Evolutionary conservation across 2,797 vertebrate species (phyloP).

Genomic region (Kryptopterus vitreolus): DNA sequence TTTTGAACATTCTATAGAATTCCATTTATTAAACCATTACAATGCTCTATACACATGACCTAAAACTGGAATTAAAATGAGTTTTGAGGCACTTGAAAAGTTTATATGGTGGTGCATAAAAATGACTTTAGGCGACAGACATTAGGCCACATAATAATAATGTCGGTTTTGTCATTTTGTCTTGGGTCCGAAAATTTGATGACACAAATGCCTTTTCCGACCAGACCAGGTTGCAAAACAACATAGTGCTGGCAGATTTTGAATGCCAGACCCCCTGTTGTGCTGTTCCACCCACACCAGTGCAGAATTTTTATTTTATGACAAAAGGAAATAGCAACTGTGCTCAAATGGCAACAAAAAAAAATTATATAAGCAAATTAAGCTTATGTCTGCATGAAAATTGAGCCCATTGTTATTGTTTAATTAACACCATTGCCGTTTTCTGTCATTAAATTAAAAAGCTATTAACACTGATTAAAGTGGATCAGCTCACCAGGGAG

Average conservation of each 20-base stretch:
- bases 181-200: neutral
- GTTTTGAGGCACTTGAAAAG: neutral
- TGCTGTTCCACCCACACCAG: neutral
- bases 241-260: conserved; percentile 16
- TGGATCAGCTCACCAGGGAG: conserved; percentile 23
- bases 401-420: conserved; percentile 31
- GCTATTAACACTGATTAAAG: conserved; percentile 45
- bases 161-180: neutral
- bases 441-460: conserved; percentile 42
- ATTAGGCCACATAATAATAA: neutral
- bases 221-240: neutral
- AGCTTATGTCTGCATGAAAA: neutral
- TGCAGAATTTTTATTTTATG: neutral
- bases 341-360: neutral
- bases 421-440: conserved; percentile 43
- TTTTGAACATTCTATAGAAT: neutral
- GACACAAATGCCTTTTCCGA: neutral
- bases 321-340: neutral
- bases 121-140: neutral
- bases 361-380: neutral
- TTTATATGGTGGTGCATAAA: neutral
- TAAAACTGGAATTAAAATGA: neutral
- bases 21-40: neutral
- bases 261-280: neutral
- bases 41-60: neutral